Conservation (phyloP, 1,140 invertebrate genomes). For the Pogonomyrmex barbatus region DNA sequence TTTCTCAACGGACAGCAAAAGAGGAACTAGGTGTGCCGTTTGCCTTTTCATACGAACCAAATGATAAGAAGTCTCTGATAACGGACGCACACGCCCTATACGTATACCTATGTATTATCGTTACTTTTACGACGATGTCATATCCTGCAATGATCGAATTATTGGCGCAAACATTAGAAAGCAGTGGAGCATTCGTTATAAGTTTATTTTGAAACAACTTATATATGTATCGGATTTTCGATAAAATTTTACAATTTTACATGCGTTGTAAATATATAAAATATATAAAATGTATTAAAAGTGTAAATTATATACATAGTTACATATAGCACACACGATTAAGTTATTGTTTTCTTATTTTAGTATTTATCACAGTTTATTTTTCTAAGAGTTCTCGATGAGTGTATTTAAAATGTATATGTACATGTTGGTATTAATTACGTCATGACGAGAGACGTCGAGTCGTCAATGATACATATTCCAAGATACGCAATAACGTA, state of each 20-base stretch:
- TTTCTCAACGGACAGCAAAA: not conserved
- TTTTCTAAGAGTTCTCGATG: not conserved
- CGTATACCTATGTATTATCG: conserved; percentile 2
- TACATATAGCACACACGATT: not conserved
- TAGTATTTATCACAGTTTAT: not conserved
- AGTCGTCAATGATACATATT: not conserved
- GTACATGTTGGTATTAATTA: not conserved
- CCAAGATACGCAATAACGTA: not conserved
- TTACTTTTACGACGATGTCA: not conserved
- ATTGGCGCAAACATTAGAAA: not conserved
- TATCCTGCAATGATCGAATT: conserved; percentile 2
- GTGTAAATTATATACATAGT: too few species aligned
- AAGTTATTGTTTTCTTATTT: not conserved
- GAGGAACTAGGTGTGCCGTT: conserved; percentile 59
- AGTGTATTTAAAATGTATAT: not conserved
- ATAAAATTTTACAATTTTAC: conserved; percentile 2
- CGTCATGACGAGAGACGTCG: not conserved
- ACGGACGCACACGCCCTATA: conserved; percentile 46
- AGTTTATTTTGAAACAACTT: not conserved
- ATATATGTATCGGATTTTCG: not conserved
- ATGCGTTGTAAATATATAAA: not conserved
- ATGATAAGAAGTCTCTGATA: conserved; percentile 59
- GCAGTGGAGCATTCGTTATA: not conserved
- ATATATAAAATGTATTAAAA: too few species aligned
- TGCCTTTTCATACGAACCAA: conserved; percentile 39